These are phyloP conservation scores for Drosophila kanekoi DNA, from an alignment of 2,888 invertebrate genomes.

Conservation along the genomic window DNA sequence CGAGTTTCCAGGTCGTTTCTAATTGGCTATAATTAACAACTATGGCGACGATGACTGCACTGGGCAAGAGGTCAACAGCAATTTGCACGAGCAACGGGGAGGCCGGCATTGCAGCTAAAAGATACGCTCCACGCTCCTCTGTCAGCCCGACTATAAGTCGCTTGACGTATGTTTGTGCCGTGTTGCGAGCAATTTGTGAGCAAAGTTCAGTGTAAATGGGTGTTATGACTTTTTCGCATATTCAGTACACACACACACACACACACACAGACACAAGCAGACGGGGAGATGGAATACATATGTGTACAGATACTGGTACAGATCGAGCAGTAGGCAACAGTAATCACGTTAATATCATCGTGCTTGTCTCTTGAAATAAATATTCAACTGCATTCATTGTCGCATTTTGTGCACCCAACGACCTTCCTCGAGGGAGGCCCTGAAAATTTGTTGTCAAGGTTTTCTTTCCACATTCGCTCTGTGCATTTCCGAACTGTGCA, in stretches of 20 bases:
- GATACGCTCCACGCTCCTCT: slow-evolving; percentile 14
- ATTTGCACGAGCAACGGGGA: slow-evolving; percentile 34
- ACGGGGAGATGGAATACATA: slow-evolving; percentile 3
- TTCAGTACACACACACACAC: slow-evolving; percentile 46
- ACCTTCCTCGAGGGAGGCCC: slow-evolving; percentile 66
- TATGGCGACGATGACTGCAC: slow-evolving; percentile 31
- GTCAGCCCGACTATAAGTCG: slow-evolving; percentile 18
- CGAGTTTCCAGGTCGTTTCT: slow-evolving; percentile 25
- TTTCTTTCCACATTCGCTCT: slow-evolving; percentile 44
- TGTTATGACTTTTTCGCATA: slow-evolving; percentile 60
- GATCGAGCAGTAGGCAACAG: slow-evolving; percentile 16
- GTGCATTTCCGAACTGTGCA: slow-evolving; percentile 72
- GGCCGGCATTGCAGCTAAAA: slow-evolving; percentile 32
- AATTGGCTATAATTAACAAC: slow-evolving; percentile 49
- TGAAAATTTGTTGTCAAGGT: slow-evolving; percentile 78
- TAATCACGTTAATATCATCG: slow-evolving; percentile 44
- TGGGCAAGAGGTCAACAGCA: slow-evolving; percentile 65
- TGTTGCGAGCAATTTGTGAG: slow-evolving; percentile 51
- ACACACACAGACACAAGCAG: slow-evolving; percentile 29
- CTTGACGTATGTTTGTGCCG: slow-evolving; percentile 15
- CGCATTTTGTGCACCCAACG: slow-evolving; percentile 66
- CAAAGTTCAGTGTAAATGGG: slow-evolving; percentile 73
- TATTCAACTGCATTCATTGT: slow-evolving; percentile 67
- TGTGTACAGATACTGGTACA: slow-evolving; percentile 8
- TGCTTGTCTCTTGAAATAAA: slow-evolving; percentile 45